Conservation (phyloP, 2,888 invertebrate genomes). For the Plagiodera versicolora region DNA sequence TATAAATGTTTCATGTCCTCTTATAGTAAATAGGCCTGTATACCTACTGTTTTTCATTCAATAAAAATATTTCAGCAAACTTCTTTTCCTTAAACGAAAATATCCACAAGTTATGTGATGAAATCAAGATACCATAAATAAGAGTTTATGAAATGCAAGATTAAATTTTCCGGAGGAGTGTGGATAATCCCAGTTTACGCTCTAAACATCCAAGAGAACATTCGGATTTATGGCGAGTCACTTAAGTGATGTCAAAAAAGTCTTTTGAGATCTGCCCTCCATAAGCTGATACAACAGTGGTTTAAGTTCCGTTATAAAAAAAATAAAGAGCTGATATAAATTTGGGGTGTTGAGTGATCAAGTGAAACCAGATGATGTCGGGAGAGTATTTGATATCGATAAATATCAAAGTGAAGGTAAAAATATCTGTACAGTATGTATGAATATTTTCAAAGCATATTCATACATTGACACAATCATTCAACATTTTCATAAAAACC, state of each 20-base stretch:
- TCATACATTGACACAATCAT: no score
- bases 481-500: no score
- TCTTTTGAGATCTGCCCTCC: background rate
- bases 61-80: no score
- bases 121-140: no score
- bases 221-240: background rate
- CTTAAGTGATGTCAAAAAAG: slow-evolving; percentile 6
- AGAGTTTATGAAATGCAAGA: background rate
- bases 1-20: no score
- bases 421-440: no score
- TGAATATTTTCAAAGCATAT: no score
- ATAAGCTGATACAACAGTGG: background rate
- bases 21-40: no score
- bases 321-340: background rate
- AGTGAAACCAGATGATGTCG: background rate
- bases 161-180: background rate
- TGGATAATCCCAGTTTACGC: background rate
- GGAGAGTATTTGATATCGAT: background rate
- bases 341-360: background rate
- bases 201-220: background rate
- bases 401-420: background rate
- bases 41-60: no score
- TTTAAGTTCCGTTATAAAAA: background rate
- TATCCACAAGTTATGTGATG: no score
- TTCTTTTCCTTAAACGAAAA: no score